These are phyloP conservation scores for Clarias macrocephalus DNA, from an alignment of 2,113 vertebrate species.

Conservation along the genomic window DNA sequence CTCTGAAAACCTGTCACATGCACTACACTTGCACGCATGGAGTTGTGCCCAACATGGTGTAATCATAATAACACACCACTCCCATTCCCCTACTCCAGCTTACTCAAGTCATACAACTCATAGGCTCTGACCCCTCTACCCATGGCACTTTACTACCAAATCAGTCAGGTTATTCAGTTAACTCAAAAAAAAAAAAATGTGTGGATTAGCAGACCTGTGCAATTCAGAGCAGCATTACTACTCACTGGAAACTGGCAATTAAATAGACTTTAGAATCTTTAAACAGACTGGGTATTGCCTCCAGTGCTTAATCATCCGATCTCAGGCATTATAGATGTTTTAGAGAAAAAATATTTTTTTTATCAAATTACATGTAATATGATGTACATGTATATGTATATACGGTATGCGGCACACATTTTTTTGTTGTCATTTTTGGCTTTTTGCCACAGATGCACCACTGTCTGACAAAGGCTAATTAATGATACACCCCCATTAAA, in stretches of 20 bases:
- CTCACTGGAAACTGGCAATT: not conserved
- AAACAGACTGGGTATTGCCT: not conserved
- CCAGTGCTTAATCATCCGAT: not conserved
- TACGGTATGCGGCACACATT: too few species aligned
- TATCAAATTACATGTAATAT: not conserved
- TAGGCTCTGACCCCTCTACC: slow-evolving; percentile 53
- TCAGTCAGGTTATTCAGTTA: slow-evolving; percentile 69
- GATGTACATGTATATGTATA: too few species aligned
- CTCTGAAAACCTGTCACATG: not conserved
- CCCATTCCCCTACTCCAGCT: not conserved
- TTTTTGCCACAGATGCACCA: not conserved
- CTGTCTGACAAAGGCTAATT: not conserved
- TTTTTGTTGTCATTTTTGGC: not conserved
- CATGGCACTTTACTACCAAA: slow-evolving; percentile 63
- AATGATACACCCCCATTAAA: not conserved
- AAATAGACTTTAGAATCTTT: not conserved
- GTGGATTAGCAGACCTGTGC: slow-evolving; percentile 55
- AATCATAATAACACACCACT: not conserved
- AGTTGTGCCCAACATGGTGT: not conserved
- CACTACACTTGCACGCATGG: not conserved
- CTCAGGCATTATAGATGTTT: not conserved
- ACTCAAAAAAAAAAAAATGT: slow-evolving; percentile 71
- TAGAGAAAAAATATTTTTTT: not conserved
- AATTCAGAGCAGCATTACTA: slow-evolving; percentile 35
- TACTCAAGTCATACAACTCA: slow-evolving; percentile 37